Base-by-base conservation (phyloP, 2,888 invertebrate species). In the Crossocerus cetratus region DNA sequence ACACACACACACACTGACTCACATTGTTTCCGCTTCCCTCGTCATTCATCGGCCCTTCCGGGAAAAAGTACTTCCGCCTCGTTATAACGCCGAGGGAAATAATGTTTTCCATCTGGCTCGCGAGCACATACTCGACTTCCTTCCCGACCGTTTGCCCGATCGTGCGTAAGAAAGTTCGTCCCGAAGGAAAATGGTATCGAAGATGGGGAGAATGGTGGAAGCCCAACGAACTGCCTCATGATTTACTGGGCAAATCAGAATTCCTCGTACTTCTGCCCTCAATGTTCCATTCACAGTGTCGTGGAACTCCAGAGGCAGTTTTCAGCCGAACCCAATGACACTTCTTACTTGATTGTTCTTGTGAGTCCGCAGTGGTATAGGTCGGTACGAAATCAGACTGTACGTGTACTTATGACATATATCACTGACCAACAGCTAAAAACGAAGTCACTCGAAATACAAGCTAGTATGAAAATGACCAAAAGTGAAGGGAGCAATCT, bases 61-160 rank as follows among this genome's bases (percentile, higher is more conserved):
- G 22, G 49, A 69, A 58, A 69, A 60, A 63, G 45, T 60, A 49
- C 44, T 63, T 42, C 56, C 32, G 32, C 63, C 56, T 60, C 66
- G 62, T 74, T 69, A 58, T 43, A 75, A 67, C 69, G 45, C 56
- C 61, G 57, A 56, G 61, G 63, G 55, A 72, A 77, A 77, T 74
- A 72, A 74, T 72, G 66, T 65, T 80, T 69, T 77, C 63, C 72
- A 80, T 74, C 67, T 49, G 54, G 45, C 49, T 49, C 59, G 58
- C 59, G 22, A 63, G 63, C 68, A 53, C 62, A 72, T 56, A 65
- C 65, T 21, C 54, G 63, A 58, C 57, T 62, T 70, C 42, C 55
- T 44, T 49, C 49, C 14, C 57, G 43, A 63, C 65, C 70, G 66
- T 74, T 77, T 80, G 65, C 70, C 54, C 66, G 64, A 55, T 68